Evolutionary conservation across 2,888 invertebrate species (phyloP), one percentile per base, ranked within the genome.

Genomic region (Callosobruchus maculatus): DNA sequence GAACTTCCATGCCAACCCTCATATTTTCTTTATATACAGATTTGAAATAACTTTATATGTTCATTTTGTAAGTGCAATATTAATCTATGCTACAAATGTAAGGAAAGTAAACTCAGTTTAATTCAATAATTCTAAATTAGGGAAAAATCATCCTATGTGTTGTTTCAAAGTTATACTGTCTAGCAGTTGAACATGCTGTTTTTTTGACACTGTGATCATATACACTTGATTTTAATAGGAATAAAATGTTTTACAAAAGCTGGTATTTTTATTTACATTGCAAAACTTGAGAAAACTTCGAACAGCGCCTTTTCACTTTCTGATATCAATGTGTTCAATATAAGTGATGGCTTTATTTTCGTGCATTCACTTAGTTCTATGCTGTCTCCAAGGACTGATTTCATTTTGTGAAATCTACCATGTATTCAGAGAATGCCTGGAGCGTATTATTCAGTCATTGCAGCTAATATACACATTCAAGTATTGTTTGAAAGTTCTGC

Each of bases 251-350:
- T 49, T 49, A 49, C 49, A 49, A 49, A 13, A 13, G 18, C 49
- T 18, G 1, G 49, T 49, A 5, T 49, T 49, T 26, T 49, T 49
- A 49, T 49, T 49, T 49, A 49, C 49, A 18, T 49, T 3, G 49
- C 49, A 49, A 49, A 49, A 49, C 49, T 49, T 49, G 49, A 49
- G 49, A 49, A 49, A 49, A 49, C 49, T 49, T 49, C 49, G 49
- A 49, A 74, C 69, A 69, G 26, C 31, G 21, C 21, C 67, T 22
- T 74, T 67, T 70, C 71, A 69, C 66, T 73, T 76, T 76, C 76
- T 76, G 73, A 76, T 82, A 81, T 83, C 81, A 79, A 80, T 82
- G 82, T 81, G 81, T 82, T 83, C 83, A 82, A 49, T 81, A 74
- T 72, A 74, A 79, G 77, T 80, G 79, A 79, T 79, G 77, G 74